phyloP scores from a whole-genome alignment of 2,797 vertebrate species.

The Xenops minutus region DNA sequence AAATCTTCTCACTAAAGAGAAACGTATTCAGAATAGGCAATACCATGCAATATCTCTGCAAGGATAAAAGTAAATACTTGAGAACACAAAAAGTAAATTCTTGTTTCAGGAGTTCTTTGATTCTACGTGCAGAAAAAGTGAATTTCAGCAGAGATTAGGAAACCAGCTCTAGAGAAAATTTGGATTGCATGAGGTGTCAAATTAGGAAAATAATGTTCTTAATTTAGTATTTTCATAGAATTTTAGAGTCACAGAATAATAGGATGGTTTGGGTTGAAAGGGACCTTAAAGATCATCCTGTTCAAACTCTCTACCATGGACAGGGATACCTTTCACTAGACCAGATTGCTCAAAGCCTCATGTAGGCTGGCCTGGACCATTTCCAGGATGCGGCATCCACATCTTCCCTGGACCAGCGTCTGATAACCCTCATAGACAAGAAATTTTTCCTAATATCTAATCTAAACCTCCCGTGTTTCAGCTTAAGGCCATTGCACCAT shows the following conservation, averaged over 20 bases:
- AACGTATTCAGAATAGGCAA: neutral
- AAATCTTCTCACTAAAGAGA: neutral
- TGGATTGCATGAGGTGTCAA: neutral
- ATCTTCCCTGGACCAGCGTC: neutral
- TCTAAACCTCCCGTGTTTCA: neutral
- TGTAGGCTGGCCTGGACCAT: neutral
- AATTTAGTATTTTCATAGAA: neutral
- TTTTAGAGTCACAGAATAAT: neutral
- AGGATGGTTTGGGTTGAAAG: neutral
- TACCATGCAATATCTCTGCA: neutral
- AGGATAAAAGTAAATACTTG: neutral
- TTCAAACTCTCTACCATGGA: neutral
- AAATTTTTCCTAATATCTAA: neutral
- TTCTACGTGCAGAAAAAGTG: neutral
- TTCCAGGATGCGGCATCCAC: neutral
- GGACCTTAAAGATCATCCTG: neutral
- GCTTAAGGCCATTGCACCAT: rapidly evolving
- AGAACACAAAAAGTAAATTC: neutral
- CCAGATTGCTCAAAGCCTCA: neutral
- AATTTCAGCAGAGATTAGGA: neutral
- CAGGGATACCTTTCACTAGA: neutral
- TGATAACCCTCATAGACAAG: neutral
- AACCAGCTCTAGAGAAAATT: neutral
- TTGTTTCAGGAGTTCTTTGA: neutral
- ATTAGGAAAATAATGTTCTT: neutral